Evolutionary conservation across 1,140 invertebrate genomes (phyloP), one percentile per base, ranked within the genome.

Genomic region (Brachionus paranguensis): DNA sequence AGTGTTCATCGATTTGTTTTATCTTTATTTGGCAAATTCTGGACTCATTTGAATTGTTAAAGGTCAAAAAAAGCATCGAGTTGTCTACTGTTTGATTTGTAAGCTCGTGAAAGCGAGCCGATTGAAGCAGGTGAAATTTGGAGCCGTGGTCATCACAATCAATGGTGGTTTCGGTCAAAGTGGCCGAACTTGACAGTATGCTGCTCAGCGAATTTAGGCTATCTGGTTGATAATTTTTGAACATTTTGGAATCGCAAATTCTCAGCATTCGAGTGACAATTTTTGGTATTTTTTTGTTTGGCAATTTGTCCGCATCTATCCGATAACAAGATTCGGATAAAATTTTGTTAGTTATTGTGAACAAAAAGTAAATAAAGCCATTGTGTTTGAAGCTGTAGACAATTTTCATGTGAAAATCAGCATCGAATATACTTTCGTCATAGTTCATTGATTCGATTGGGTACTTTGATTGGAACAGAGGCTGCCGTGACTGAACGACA

Each of bases 181-280:
- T 81, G 20, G 78, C 53, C 41, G 78, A 60, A 29, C 45, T 50
- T 11, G 45, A 50, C 12, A 76, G 20, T 50, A 76, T 50, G 27
- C 47, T 76, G 11, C 47, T 76, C 7, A 76, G 47, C 27, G 72
- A 50, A 50, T 76, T 50, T 7, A 50, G 14, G 27, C 43, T 50
- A 5, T 50, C 45, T 12, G 20, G 41, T 11, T 81, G 37, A 24
- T 29, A 37, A 64, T 47, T 60, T 81, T 68, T 64, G 14, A 41
- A 60, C 78, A 24, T 64, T 68, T 64, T 81, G 11, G 37, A 64
- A 68, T 81, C 78, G 14, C 78, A 81, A 20, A 81, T 47, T 81
- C 78, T 60, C 8, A 81, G n/a, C 78, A 81, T 81, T 81, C 78
- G 50, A 64, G 78, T 81, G 29, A 81, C 78, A 20, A 81, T 65